Conservation (phyloP, 1,140 invertebrate species). For the Scylla paramamosain region DNA sequence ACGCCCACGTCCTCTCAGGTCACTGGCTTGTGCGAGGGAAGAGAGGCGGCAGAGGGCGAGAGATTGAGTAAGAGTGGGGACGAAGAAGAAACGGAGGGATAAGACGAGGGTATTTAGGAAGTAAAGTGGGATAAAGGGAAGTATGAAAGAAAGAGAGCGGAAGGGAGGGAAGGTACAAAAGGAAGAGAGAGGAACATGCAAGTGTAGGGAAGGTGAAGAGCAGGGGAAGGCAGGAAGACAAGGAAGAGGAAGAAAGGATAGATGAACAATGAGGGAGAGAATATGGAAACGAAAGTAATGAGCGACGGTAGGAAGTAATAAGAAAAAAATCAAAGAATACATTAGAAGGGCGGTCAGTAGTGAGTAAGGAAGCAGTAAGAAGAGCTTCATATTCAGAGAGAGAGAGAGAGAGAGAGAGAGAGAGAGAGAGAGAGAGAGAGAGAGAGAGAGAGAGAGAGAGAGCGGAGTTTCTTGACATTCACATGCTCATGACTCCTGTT, state of each 20-base stretch:
- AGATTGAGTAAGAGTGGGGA: not conserved
- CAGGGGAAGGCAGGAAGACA: not conserved
- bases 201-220: not conserved
- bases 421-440: conserved; percentile 13
- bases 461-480: not conserved
- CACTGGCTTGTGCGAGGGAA: not conserved
- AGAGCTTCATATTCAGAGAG: not conserved
- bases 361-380: not conserved
- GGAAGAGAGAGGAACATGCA: not conserved
- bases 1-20: not conserved
- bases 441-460: not conserved
- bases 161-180: conserved; percentile 11
- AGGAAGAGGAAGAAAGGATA: not conserved
- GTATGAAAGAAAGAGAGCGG: not conserved
- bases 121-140: conserved; percentile 9
- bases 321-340: conserved; percentile 13
- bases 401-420: conserved; percentile 27
- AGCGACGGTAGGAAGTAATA: not conserved
- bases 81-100: not conserved
- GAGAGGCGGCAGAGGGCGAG: not conserved
- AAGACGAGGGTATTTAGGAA: conserved; percentile 14
- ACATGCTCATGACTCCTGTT: not conserved
- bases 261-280: conserved; percentile 1
- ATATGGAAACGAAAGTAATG: not conserved
- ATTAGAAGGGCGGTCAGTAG: not conserved